Percentiles rank a stretch among this genome's conserved stretches.
phyloP scores from a whole-genome alignment of 1,140 invertebrate species.

The Melanaphis sacchari region DNA sequence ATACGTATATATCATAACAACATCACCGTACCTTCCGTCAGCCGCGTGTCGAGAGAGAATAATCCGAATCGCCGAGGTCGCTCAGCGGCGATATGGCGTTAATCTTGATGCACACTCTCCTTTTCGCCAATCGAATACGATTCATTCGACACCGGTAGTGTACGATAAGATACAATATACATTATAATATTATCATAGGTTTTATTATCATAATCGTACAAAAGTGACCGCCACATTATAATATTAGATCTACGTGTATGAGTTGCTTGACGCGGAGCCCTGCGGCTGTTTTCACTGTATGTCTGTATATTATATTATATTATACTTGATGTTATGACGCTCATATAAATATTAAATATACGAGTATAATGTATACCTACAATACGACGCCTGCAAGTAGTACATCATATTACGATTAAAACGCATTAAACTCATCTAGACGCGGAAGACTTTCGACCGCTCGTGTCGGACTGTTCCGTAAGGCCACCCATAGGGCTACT shows the following conservation, averaged over 20 bases:
- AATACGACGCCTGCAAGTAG: neutral
- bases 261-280: neutral
- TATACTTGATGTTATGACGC: neutral
- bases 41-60: neutral
- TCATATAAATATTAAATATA: neutral
- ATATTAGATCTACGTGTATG: neutral
- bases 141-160: neutral
- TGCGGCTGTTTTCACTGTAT: neutral
- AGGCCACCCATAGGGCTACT: constrained; percentile 28
- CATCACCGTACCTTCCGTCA: neutral
- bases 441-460: neutral
- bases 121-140: neutral
- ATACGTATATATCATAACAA: neutral
- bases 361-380: neutral
- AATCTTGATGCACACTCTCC: neutral
- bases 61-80: constrained; percentile 23
- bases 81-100: neutral
- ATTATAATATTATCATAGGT: neutral
- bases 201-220: neutral
- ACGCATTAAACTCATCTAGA: neutral
- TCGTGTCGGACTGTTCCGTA: neutral
- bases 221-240: neutral
- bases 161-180: neutral
- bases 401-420: constrained; percentile 9
- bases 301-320: neutral